Evolutionary conservation across 2,797 vertebrate species (phyloP).

Genomic region (Heliangelus exortis): DNA sequence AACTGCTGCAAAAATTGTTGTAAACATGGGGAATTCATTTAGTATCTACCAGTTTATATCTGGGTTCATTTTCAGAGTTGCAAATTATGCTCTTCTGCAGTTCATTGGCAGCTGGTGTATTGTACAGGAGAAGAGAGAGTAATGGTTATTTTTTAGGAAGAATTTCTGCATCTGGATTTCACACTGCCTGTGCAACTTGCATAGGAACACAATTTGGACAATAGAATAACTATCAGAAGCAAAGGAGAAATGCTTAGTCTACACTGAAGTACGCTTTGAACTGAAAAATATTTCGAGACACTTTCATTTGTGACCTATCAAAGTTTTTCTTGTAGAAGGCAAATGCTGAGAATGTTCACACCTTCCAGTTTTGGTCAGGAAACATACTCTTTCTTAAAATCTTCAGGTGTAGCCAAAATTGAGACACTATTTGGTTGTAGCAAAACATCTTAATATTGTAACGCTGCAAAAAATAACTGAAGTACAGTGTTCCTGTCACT

Average conservation of each 20-base stretch:
- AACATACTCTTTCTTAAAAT: neutral
- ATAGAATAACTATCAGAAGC: neutral
- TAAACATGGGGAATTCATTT: neutral
- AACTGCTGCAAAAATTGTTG: neutral
- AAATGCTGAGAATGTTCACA: neutral
- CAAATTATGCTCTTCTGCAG: neutral
- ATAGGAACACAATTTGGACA: neutral
- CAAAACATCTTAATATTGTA: neutral
- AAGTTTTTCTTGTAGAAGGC: neutral
- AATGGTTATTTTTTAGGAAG: neutral
- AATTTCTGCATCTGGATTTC: neutral
- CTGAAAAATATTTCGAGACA: neutral
- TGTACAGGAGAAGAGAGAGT: neutral
- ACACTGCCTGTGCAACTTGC: neutral
- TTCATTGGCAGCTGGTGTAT: neutral
- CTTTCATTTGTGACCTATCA: neutral
- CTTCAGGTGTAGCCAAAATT: neutral
- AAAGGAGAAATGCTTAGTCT: neutral
- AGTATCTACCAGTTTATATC: neutral
- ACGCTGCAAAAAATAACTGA: neutral
- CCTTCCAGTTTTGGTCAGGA: neutral
- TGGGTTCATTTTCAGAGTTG: neutral
- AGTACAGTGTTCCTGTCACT: neutral
- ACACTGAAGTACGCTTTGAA: neutral
- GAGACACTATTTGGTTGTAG: neutral